phyloP scores from a whole-genome alignment of 2,888 invertebrate genomes.

The Parnassius orleans region DNA sequence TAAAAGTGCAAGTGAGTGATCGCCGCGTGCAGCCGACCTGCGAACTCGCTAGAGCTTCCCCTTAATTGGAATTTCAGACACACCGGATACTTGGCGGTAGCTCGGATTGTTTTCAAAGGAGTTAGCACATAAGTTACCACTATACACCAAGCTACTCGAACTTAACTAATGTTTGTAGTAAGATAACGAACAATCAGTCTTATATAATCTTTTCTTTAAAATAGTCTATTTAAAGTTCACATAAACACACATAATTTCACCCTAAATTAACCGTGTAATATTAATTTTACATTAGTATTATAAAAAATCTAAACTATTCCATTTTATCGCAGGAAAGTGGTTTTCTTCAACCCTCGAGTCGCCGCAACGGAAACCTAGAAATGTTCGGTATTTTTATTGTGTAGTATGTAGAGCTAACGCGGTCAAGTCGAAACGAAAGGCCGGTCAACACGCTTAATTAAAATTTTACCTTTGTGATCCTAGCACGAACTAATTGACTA shows the following conservation, averaged over 20 bases:
- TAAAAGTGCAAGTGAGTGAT: slow-evolving; percentile 82
- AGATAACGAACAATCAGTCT: no score
- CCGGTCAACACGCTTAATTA: slow-evolving; percentile 25
- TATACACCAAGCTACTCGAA: neutral
- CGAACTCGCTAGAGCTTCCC: slow-evolving; percentile 63
- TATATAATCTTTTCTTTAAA: no score
- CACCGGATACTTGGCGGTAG: slow-evolving; percentile 49
- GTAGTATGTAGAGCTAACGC: slow-evolving; percentile 22
- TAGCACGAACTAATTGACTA: neutral
- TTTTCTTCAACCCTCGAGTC: slow-evolving; percentile 20
- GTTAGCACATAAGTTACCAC: neutral
- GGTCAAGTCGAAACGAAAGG: slow-evolving; percentile 23
- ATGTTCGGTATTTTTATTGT: slow-evolving; percentile 29
- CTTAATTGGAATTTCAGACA: slow-evolving; percentile 73
- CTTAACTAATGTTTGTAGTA: no score
- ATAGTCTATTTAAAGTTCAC: neutral
- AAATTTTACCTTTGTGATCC: slow-evolving; percentile 20
- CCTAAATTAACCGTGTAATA: neutral
- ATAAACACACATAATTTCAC: neutral
- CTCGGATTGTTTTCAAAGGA: slow-evolving; percentile 51
- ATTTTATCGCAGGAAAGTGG: slow-evolving; percentile 21
- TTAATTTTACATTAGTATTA: slow-evolving; percentile 12
- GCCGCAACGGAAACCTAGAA: slow-evolving; percentile 23
- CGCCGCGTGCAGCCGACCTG: slow-evolving; percentile 69
- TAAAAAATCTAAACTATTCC: slow-evolving; percentile 22